phyloP scores from a whole-genome alignment of 2,113 vertebrate genomes.

The Caranx ignobilis region DNA sequence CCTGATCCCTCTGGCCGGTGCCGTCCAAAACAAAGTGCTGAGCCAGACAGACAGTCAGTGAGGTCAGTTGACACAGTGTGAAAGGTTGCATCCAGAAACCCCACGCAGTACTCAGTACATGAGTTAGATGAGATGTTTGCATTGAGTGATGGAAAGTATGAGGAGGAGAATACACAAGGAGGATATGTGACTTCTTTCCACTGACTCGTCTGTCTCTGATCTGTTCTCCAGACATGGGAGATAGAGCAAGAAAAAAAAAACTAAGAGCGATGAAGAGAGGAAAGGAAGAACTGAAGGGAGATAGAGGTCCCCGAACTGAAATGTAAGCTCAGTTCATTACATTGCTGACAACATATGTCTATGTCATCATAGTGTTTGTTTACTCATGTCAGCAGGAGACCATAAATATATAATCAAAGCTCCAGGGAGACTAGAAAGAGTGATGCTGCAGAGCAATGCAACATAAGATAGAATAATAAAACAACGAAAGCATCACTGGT shows the following conservation, averaged over 20 bases:
- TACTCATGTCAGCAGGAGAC: background rate
- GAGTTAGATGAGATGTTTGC: background rate
- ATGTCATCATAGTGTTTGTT: background rate
- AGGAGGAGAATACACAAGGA: slow-evolving; percentile 18
- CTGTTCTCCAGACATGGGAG: slow-evolving; percentile 58
- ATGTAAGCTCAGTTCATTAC: slow-evolving; percentile 6
- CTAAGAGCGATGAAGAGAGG: slow-evolving; percentile 17
- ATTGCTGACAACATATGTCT: background rate
- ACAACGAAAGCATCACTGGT: background rate
- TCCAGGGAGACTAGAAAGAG: background rate
- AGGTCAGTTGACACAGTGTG: slow-evolving; percentile 26
- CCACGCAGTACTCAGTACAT: background rate
- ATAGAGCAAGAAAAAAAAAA: slow-evolving; percentile 9
- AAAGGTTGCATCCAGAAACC: slow-evolving; percentile 39
- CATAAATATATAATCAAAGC: background rate
- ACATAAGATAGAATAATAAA: background rate
- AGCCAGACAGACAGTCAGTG: slow-evolving; percentile 33
- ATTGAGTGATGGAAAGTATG: slow-evolving; percentile 39
- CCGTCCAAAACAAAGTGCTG: slow-evolving; percentile 36
- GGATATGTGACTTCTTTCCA: slow-evolving; percentile 43
- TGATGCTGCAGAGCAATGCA: fast-evolving
- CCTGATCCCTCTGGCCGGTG: background rate
- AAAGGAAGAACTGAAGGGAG: background rate
- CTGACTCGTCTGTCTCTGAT: slow-evolving; percentile 38
- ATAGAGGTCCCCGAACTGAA: background rate